Conservation (phyloP, 2,113 vertebrate genomes). For the Seriola aureovittata region DNA sequence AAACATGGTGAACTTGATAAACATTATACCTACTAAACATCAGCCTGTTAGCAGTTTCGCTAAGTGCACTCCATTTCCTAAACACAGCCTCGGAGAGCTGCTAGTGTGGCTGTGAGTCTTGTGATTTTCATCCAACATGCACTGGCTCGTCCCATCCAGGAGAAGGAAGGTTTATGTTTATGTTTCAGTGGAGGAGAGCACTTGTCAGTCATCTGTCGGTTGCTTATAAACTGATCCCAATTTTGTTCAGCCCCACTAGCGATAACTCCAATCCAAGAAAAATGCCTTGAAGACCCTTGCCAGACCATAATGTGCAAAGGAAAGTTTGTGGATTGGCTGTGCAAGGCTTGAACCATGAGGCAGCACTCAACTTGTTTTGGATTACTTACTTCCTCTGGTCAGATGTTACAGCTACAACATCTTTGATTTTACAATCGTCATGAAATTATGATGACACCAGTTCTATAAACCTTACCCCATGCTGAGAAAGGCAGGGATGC, state of each 20-base stretch:
- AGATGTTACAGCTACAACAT: conserved; percentile 26
- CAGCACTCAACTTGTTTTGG: conserved; percentile 47
- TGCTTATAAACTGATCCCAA: conserved; percentile 3
- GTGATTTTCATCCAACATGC: neutral
- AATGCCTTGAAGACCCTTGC: conserved; percentile 14
- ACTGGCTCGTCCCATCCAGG: neutral
- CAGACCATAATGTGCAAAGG: conserved; percentile 51
- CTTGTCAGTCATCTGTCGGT: conserved; percentile 34
- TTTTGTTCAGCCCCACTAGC: conserved; percentile 3
- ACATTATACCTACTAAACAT: neutral
- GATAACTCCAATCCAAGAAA: conserved; percentile 9
- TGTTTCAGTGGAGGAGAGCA: conserved; percentile 23
- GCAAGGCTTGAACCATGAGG: conserved; percentile 18
- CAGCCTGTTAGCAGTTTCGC: neutral
- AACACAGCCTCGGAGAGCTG: neutral
- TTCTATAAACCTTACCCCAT: conserved; percentile 45
- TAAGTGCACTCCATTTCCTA: too few relatives aligned
- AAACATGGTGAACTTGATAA: neutral
- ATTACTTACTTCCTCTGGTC: conserved; percentile 43
- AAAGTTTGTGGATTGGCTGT: conserved; percentile 23
- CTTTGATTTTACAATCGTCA: conserved; percentile 37
- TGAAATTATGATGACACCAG: conserved; percentile 26
- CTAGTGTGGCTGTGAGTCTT: neutral
- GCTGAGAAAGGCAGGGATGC: conserved; percentile 48
- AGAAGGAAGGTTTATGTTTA: conserved; percentile 29